A percentile compares a stretch with the other conserved stretches of the same genome.
phyloP scores from a whole-genome alignment of 1,140 invertebrate genomes.

The Anoplolepis gracilipes region DNA sequence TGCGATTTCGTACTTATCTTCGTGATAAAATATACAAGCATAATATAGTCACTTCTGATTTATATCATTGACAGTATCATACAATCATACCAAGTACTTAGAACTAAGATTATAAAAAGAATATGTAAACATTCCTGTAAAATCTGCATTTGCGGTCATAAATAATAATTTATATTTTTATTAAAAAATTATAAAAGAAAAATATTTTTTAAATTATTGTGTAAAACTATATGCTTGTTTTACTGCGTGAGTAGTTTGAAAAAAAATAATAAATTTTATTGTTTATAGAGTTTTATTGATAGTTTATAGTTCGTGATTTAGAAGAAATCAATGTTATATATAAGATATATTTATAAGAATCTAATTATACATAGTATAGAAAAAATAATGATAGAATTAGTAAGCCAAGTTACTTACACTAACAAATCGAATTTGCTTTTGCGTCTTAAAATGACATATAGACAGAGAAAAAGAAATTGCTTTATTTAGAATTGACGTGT shows the following conservation, averaged over 20 bases:
- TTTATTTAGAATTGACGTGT: background rate
- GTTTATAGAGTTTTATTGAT: background rate
- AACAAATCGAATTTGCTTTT: background rate
- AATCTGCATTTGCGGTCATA: background rate
- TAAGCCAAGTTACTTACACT: background rate
- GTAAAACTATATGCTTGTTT: background rate
- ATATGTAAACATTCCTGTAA: conserved; percentile 29
- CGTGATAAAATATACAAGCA: conserved; percentile 29
- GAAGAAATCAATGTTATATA: background rate
- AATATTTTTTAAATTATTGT: background rate
- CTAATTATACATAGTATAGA: background rate
- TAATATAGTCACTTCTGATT: conserved; percentile 5
- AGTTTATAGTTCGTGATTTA: background rate
- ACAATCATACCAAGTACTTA: conserved; percentile 7
- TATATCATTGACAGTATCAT: conserved; percentile 6
- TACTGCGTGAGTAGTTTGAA: background rate
- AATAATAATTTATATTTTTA: background rate
- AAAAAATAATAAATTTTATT: conserved; percentile 5
- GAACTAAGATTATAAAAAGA: background rate
- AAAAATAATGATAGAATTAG: background rate
- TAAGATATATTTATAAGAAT: background rate
- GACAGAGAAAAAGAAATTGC: background rate
- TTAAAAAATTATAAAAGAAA: background rate
- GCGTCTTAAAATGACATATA: background rate
- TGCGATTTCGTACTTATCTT: conserved; percentile 66